Evolutionary conservation across 2,888 invertebrate species (phyloP), one percentile per base, ranked within the genome.

Genomic region (Tachystola acroxantha): DNA sequence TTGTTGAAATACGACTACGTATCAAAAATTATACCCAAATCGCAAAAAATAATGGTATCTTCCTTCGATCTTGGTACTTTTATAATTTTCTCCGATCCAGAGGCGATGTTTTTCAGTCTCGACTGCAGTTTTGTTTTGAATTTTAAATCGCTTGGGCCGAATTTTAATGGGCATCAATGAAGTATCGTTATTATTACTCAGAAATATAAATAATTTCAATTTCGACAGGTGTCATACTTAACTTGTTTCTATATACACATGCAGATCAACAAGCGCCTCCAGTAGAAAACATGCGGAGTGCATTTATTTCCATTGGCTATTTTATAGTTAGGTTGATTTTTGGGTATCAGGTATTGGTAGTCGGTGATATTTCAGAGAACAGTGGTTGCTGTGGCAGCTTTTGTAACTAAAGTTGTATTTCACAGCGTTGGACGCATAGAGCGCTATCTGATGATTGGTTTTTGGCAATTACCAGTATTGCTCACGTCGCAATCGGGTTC

Each of bases 361-460:
- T 31, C 10, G 10, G 38, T 42, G 35, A 37, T 36, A 39, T 43
- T 39, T 30, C 32, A 22, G 28, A 19, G 4, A 10, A 9, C 26
- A 32, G 24, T 32, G 38, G 24, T 24, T 39, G 30, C 32, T 35
- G 39, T 20, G 10, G 7, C 46, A 53, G 74, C 74, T 73, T 74
- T 79, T 78, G 81, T 78, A 72, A 76, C 77, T 70, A 72, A 80
- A 80, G 81, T 76, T 74, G 79, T 84, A 82, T 82, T 80, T 85
- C 84, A 85, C 69, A 66, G 65, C 65, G 70, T 57, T n/a, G 66
- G 74, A 74, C 74, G 80, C 73, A 71, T 64, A 66, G 65, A 63
- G 61, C 81, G 82, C 85, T 86, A 86, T 86, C 86, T 86, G 86
- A 86, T 86, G 86, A 86, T 86, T 86, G 86, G 84, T 86, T 86